Conservation (phyloP, 2,797 vertebrate genomes). For the Syndactyla subalaris region DNA sequence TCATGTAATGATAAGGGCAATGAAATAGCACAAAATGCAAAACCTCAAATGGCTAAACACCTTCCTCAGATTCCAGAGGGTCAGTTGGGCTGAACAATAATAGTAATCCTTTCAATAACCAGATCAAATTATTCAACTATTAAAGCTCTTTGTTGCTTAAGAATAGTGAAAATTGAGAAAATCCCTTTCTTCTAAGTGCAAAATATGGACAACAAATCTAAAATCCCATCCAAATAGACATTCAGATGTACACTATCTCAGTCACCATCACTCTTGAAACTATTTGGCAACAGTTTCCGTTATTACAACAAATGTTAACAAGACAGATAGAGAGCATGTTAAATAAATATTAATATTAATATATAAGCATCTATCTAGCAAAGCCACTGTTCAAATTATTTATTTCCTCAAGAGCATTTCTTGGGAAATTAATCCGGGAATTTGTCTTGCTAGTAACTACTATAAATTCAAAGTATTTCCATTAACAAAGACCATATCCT, state of each 20-base stretch:
- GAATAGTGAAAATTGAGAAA: constrained; percentile 11
- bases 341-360: constrained; percentile 45
- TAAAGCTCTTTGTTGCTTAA: not conserved
- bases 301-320: constrained; percentile 51
- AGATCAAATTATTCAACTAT: constrained; percentile 10
- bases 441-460: not conserved
- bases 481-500: not conserved
- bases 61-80: constrained; percentile 29
- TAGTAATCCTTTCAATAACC: constrained; percentile 23
- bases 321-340: constrained; percentile 2
- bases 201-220: not conserved
- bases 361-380: not conserved
- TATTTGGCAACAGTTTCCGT: constrained; percentile 31
- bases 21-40: constrained; percentile 54
- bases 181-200: not conserved
- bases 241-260: not conserved
- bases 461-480: not conserved
- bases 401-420: not conserved
- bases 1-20: constrained; percentile 28
- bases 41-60: not conserved
- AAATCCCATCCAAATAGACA: not conserved
- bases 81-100: not conserved
- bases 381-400: constrained; percentile 24
- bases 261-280: constrained; percentile 9
- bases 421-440: not conserved